Conservation (phyloP, 2,113 vertebrate species). For the Microtus montanus region DNA sequence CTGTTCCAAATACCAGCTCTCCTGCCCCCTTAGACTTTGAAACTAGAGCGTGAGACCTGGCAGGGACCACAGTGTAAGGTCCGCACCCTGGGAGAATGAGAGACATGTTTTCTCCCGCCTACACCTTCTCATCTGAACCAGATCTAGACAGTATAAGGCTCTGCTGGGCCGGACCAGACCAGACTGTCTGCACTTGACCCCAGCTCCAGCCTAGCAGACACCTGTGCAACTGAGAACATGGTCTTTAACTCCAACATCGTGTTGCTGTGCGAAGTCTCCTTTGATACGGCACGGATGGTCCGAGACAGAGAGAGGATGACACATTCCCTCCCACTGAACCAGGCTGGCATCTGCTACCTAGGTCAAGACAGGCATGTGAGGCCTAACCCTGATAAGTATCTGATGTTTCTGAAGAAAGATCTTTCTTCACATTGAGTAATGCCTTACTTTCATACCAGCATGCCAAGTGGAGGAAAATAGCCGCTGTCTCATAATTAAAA, state of each 20-base stretch:
- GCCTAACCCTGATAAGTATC: background rate
- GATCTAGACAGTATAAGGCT: background rate
- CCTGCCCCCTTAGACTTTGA: background rate
- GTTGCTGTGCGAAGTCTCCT: background rate
- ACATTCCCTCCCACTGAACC: background rate
- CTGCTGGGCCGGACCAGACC: background rate
- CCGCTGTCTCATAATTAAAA: background rate
- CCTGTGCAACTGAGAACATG: too few relatives aligned
- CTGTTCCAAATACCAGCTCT: slow-evolving; percentile 1
- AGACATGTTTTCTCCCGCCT: background rate
- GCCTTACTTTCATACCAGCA: background rate
- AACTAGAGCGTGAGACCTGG: background rate
- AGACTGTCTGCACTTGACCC: background rate
- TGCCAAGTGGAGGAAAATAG: background rate
- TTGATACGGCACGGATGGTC: background rate
- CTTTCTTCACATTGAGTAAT: background rate
- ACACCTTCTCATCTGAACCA: background rate
- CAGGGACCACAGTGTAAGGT: background rate
- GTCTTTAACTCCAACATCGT: background rate
- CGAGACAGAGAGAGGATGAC: background rate
- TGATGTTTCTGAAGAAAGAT: background rate
- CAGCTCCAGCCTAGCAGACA: background rate
- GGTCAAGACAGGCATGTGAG: background rate
- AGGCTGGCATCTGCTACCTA: background rate
- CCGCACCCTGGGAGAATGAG: background rate